Percentiles rank a stretch among this genome's conserved stretches.
phyloP scores from a whole-genome alignment of 1,140 invertebrate species.

The Heliconius congener region DNA sequence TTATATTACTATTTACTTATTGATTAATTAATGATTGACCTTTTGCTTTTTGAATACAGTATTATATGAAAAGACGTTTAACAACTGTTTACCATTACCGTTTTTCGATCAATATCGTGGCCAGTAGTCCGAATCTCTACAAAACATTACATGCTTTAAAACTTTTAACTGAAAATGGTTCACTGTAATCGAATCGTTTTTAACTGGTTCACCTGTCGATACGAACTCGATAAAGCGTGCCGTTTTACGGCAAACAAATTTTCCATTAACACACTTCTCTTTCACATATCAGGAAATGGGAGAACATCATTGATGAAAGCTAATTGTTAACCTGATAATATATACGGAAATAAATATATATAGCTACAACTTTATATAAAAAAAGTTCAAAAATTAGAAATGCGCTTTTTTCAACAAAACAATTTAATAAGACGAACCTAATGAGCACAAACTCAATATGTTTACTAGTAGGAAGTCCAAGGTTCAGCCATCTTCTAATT shows the following conservation, averaged over 20 bases:
- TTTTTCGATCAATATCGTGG: too few species aligned
- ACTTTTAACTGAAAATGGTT: slow-evolving; percentile 4
- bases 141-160: slow-evolving; percentile 3
- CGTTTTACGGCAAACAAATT: not conserved
- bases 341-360: not conserved
- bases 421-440: too few species aligned
- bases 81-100: too few species aligned
- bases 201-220: slow-evolving; percentile 1
- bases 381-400: not conserved
- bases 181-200: not conserved
- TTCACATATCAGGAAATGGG: not conserved
- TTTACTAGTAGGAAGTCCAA: too few species aligned
- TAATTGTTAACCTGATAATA: not conserved
- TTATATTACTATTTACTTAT: too few species aligned
- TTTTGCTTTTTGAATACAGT: too few species aligned
- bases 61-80: too few species aligned
- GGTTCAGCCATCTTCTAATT: too few species aligned
- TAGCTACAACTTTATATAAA: not conserved
- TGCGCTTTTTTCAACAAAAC: too few species aligned
- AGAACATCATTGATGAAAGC: not conserved
- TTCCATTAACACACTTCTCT: not conserved
- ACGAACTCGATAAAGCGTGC: not conserved
- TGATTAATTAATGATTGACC: too few species aligned
- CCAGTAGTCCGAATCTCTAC: not conserved
- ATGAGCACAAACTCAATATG: too few species aligned